These are phyloP conservation scores for Chionomys nivalis DNA, from an alignment of 2,113 vertebrate genomes.

Conservation along the genomic window DNA sequence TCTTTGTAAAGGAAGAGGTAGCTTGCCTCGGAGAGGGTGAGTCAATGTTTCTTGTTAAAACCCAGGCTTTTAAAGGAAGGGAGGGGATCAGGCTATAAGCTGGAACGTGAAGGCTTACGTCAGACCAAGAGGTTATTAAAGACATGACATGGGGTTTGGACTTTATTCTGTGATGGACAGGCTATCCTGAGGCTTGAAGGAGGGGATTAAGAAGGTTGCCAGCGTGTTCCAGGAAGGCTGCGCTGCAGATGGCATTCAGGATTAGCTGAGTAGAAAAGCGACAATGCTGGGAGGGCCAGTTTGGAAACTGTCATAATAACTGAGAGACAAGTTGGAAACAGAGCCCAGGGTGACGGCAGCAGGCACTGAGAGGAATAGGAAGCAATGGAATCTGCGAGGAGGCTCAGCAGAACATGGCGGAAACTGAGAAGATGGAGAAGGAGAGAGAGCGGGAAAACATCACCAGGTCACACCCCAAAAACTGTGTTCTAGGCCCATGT, in stretches of 20 bases:
- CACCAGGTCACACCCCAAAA: background rate
- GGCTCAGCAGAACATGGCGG: too few species aligned
- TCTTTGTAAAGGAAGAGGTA: background rate
- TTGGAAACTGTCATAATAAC: background rate
- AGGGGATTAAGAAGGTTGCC: background rate
- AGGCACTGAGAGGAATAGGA: background rate
- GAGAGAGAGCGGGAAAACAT: background rate
- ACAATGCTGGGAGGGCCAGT: background rate
- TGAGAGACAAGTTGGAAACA: background rate
- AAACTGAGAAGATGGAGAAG: background rate
- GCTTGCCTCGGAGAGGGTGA: background rate
- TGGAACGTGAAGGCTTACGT: background rate
- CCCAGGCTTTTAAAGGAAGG: background rate
- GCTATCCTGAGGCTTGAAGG: background rate
- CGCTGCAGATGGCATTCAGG: background rate
- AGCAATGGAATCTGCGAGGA: background rate
- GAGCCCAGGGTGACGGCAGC: background rate
- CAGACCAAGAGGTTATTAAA: background rate
- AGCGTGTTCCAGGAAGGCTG: background rate
- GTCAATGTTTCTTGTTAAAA: background rate
- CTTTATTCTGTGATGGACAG: background rate
- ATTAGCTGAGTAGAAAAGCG: background rate
- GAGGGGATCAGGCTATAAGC: background rate
- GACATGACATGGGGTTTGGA: background rate
- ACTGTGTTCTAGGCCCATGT: background rate